These are phyloP conservation scores for Lutjanus argentimaculatus DNA, from an alignment of 2,797 vertebrate species.

Conservation along the genomic window DNA sequence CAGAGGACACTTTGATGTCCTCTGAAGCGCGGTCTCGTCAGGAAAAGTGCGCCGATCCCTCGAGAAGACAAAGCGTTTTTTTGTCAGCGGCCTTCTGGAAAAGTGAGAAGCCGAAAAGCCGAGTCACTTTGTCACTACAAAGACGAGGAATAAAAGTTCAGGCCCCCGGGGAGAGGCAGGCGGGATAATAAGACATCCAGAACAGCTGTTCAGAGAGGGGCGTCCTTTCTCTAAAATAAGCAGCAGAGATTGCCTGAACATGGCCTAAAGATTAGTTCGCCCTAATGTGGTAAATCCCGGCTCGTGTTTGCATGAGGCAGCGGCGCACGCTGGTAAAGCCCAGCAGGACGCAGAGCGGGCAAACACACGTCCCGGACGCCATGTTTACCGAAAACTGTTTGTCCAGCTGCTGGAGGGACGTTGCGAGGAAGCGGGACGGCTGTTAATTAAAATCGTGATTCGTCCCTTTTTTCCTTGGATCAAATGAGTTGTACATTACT, in stretches of 20 bases:
- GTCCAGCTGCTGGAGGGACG: constrained; percentile 83
- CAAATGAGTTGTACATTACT: constrained; percentile 72
- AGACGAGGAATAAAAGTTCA: constrained; percentile 28
- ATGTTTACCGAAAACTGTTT: constrained; percentile 82
- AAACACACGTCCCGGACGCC: constrained; percentile 71
- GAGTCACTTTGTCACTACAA: constrained; percentile 46
- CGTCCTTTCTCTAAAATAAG: constrained; percentile 42
- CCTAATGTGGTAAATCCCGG: constrained; percentile 69
- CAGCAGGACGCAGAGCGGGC: constrained; percentile 65
- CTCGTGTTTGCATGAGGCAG: constrained; percentile 73
- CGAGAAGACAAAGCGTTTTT: constrained; percentile 33
- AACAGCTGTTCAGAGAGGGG: constrained; percentile 70
- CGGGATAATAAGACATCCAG: constrained; percentile 45
- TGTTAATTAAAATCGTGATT: constrained; percentile 89
- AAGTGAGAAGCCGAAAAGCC: constrained; percentile 35
- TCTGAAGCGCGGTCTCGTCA: constrained; percentile 10
- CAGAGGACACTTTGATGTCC: constrained; percentile 30
- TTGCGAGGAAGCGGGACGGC: constrained; percentile 49
- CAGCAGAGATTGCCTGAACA: constrained; percentile 61
- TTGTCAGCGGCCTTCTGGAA: constrained; percentile 20
- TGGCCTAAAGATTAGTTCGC: constrained; percentile 70
- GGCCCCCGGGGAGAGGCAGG: background rate
- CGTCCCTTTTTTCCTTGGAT: constrained; percentile 77
- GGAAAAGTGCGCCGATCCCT: constrained; percentile 15
- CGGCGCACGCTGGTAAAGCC: constrained; percentile 50